Evolutionary conservation across 2,797 vertebrate genomes (phyloP).

Genomic region (Tamandua tetradactyla): DNA sequence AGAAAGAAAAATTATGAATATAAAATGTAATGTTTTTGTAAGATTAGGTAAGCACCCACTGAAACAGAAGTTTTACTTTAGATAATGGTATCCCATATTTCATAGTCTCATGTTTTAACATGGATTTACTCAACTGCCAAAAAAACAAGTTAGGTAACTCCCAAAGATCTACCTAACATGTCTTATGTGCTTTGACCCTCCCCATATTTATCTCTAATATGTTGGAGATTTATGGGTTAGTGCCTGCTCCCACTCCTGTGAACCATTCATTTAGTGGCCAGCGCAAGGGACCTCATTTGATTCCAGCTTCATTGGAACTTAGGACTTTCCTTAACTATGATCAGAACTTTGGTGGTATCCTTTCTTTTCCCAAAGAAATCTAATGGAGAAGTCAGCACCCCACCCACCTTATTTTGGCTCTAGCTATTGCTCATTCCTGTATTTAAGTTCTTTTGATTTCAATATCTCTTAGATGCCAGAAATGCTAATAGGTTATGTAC

Average conservation of each 20-base stretch:
- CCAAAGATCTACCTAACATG: not conserved
- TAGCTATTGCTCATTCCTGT: not conserved
- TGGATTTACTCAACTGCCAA: not conserved
- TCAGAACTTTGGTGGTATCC: not conserved
- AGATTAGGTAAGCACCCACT: not conserved
- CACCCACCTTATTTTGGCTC: not conserved
- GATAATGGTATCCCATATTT: not conserved
- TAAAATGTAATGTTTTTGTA: not conserved
- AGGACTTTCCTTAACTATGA: conserved; percentile 38
- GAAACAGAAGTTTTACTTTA: conserved; percentile 31
- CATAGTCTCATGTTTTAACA: not conserved
- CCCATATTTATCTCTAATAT: not conserved
- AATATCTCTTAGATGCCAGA: conserved; percentile 33
- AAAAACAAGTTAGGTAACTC: not conserved
- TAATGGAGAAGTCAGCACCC: not conserved
- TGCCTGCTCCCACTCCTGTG: not conserved
- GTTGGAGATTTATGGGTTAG: not conserved
- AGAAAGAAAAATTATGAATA: conserved; percentile 36
- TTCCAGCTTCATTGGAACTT: not conserved
- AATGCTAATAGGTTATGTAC: not conserved
- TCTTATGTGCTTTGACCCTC: not conserved
- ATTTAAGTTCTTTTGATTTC: conserved; percentile 18
- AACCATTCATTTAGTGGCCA: not conserved
- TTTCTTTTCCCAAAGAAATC: not conserved
- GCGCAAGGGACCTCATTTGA: not conserved